Base-by-base conservation (phyloP, 1,140 invertebrate species). In the Trialeurodes vaporariorum region DNA sequence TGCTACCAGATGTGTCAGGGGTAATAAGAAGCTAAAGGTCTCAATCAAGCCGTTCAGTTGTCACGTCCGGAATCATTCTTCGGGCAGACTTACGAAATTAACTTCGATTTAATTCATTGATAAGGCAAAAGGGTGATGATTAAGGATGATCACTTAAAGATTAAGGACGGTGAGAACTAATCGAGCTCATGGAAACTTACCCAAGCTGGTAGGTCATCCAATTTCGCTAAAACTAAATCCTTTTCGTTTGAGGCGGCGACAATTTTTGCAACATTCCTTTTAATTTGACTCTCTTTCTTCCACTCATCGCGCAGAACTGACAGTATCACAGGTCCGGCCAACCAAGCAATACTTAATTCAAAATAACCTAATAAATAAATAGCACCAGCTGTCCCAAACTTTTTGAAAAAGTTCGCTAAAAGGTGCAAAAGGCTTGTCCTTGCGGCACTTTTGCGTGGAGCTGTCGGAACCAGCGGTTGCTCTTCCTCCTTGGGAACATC, bases 201-300 rank as follows among this genome's bases (percentile, higher is more conserved):
- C 94, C 94, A 97, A 22, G 92, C 90, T 5, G 94, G 93, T 70
- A 97, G 79, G 81, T 96, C 93, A 75, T 93, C 86, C 67, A 96
- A 84, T 75, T 88, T 81, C 1, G 88, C 91, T 61, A 92, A 80
- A 66, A 97, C 90, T 25, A 94, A 85, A 72, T 91, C 87, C 79
- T 94, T 93, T 79, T 96, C 93, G 70, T 88, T 89, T 22, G 85
- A 82, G 72, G 87, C 76, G 12, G 90, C 89, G 22, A 88, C 85
- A 17, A 87, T 85, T 79, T 94, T 91, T 25, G 92, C 89, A 67
- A 92, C 84, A 70, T 87, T 85, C 71, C 92, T 83, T 73, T 86
- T 86, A 63, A 88, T 82, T 72, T 91, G 84, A 70, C 85, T 87
- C 63, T 89, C 84, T 75, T 86, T 86, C 60, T 84, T 85, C 81